phyloP scores from a whole-genome alignment of 2,888 invertebrate genomes.

The Ectemnius continuus region DNA sequence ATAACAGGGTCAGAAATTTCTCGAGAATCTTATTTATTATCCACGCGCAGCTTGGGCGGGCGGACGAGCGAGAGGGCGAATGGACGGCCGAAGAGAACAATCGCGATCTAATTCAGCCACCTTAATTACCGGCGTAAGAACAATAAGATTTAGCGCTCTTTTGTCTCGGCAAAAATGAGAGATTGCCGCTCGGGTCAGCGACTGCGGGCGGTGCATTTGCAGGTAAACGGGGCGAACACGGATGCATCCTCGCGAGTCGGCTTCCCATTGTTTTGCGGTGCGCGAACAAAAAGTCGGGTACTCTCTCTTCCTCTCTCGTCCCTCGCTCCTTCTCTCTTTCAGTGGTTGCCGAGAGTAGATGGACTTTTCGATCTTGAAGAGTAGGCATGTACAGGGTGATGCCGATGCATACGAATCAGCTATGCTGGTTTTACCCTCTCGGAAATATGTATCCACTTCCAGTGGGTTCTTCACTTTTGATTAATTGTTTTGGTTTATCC shows the following conservation, averaged over 20 bases:
- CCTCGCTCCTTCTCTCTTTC: not conserved
- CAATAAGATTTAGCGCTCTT: conserved; percentile 77
- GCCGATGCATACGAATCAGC: no score
- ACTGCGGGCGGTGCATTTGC: conserved; percentile 60
- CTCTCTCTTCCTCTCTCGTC: no score
- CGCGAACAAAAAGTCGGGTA: conserved; percentile 32
- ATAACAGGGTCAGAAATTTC: conserved; percentile 70
- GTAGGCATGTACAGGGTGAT: not conserved
- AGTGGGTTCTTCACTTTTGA: no score
- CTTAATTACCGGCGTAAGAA: conserved; percentile 77
- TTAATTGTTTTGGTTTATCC: no score
- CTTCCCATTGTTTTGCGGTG: conserved; percentile 45
- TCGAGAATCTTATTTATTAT: conserved; percentile 77
- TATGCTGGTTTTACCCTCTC: no score
- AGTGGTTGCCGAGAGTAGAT: conserved; percentile 24
- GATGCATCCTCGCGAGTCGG: conserved; percentile 40
- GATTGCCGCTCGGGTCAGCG: conserved; percentile 75
- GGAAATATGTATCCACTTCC: no score
- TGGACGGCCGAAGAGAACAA: conserved; percentile 65
- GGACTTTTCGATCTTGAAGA: conserved; percentile 32
- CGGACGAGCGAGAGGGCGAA: not conserved
- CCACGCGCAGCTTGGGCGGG: conserved; percentile 46
- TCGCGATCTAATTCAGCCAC: conserved; percentile 75
- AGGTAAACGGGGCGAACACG: conserved; percentile 49
- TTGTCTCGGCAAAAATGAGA: conserved; percentile 77